Conservation (phyloP, 2,888 invertebrate genomes). For the Diarsia rubi region DNA sequence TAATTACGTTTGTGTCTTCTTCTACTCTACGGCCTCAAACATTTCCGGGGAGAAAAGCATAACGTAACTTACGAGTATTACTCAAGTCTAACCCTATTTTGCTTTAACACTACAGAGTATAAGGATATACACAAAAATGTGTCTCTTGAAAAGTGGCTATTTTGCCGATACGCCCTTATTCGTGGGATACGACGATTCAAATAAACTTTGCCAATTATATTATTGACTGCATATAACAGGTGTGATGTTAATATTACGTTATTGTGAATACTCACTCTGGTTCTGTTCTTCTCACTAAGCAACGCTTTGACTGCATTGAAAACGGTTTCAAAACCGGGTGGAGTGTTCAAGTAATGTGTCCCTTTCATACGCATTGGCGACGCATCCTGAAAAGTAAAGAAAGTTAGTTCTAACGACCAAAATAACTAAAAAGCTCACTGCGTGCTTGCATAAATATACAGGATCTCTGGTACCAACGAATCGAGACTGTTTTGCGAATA, state of each 20-base stretch:
- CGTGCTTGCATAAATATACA: background rate
- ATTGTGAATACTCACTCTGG: slow-evolving; percentile 82
- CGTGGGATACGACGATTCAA: too few species aligned
- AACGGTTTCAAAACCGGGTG: slow-evolving; percentile 89
- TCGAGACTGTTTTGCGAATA: background rate
- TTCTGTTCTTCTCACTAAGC: slow-evolving; percentile 90
- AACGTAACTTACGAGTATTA: too few species aligned
- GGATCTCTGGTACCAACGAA: background rate
- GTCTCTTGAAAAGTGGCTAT: too few species aligned
- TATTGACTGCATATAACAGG: background rate
- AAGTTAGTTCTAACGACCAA: background rate
- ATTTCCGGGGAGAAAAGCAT: too few species aligned
- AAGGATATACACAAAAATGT: too few species aligned
- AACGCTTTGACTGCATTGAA: slow-evolving; percentile 89
- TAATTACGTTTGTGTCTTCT: too few species aligned
- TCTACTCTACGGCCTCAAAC: too few species aligned
- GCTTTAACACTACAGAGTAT: too few species aligned
- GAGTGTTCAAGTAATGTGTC: slow-evolving; percentile 90
- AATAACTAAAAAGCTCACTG: background rate
- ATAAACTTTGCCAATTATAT: background rate
- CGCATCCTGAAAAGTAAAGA: slow-evolving; percentile 87
- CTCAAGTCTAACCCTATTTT: too few species aligned
- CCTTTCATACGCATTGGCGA: slow-evolving; percentile 91
- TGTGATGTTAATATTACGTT: background rate
- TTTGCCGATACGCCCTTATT: too few species aligned